These are phyloP conservation scores for Polylopha cassiicola DNA, from an alignment of 2,888 invertebrate genomes.

Conservation along the genomic window DNA sequence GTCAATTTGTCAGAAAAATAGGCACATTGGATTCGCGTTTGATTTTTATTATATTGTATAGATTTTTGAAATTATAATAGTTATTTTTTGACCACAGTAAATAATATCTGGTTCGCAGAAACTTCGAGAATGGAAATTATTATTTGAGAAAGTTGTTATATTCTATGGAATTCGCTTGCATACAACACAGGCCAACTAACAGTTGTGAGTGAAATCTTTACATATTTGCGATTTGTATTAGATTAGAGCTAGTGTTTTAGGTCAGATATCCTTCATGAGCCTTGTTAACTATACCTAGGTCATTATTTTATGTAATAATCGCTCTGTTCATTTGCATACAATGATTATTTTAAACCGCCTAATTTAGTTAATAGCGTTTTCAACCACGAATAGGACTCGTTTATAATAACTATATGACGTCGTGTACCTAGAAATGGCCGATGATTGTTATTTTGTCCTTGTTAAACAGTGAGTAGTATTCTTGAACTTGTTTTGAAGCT, in stretches of 20 bases:
- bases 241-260: slow-evolving; percentile 39
- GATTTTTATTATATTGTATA: slow-evolving; percentile 29
- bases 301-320: slow-evolving; percentile 57
- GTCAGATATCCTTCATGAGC: slow-evolving; percentile 46
- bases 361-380: slow-evolving; percentile 40
- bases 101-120: slow-evolving; percentile 26
- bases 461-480: slow-evolving; percentile 10
- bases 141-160: slow-evolving; percentile 43
- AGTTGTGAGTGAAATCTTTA: slow-evolving; percentile 53
- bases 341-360: slow-evolving; percentile 52
- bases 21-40: slow-evolving; percentile 30
- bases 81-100: slow-evolving; percentile 26
- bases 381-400: slow-evolving; percentile 13
- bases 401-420: slow-evolving; percentile 14
- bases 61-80: slow-evolving; percentile 25
- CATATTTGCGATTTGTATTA: slow-evolving; percentile 39
- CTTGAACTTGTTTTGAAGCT: slow-evolving; percentile 11
- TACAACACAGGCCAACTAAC: slow-evolving; percentile 49
- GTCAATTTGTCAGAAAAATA: slow-evolving; percentile 25
- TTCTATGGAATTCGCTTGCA: slow-evolving; percentile 62
- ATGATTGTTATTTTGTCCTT: slow-evolving; percentile 10
- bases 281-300: slow-evolving; percentile 43
- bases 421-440: slow-evolving; percentile 10
- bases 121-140: slow-evolving; percentile 44
- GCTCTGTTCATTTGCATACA: slow-evolving; percentile 68